These are phyloP conservation scores for Eristalis arbustorum DNA, from an alignment of 2,888 invertebrate species.

Conservation along the genomic window DNA sequence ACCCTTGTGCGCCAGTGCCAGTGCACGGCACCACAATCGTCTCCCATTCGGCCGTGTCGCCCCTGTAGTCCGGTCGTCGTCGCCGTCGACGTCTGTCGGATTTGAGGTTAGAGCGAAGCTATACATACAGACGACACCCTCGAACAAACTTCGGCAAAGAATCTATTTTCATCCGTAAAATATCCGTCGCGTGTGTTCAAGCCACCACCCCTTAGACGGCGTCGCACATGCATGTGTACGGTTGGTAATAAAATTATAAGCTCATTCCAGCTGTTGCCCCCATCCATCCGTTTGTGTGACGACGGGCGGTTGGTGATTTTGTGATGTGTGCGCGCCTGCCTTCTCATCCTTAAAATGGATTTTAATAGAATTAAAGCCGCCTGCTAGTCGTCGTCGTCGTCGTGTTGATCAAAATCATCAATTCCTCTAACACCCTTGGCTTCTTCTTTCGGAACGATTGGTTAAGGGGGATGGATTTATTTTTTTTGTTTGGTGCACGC, in stretches of 20 bases:
- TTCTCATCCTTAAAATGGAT: slow-evolving; percentile 50
- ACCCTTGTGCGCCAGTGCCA: slow-evolving; percentile 24
- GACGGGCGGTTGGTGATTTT: neutral
- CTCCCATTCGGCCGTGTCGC: slow-evolving; percentile 6
- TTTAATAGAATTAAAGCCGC: slow-evolving; percentile 60
- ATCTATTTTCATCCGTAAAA: slow-evolving; percentile 31
- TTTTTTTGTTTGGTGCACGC: slow-evolving; percentile 3
- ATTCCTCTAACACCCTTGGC: neutral
- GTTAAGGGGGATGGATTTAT: neutral
- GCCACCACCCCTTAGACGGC: neutral
- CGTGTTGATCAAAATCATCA: slow-evolving; percentile 55
- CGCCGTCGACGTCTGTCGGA: slow-evolving; percentile 24
- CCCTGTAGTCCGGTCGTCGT: neutral
- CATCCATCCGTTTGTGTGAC: neutral
- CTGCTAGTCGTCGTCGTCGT: slow-evolving; percentile 7
- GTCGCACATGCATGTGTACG: neutral
- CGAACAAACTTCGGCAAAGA: neutral
- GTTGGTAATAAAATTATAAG: slow-evolving; percentile 69
- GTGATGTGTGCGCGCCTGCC: neutral
- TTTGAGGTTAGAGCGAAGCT: slow-evolving; percentile 53
- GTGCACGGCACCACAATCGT: slow-evolving; percentile 11
- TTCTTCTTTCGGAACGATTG: neutral
- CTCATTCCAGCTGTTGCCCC: slow-evolving; percentile 61
- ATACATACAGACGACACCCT: neutral
- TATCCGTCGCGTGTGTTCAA: slow-evolving; percentile 46